These are phyloP conservation scores for Stomatorhinus ivindoensis DNA, from an alignment of 2,113 vertebrate genomes.

Conservation along the genomic window DNA sequence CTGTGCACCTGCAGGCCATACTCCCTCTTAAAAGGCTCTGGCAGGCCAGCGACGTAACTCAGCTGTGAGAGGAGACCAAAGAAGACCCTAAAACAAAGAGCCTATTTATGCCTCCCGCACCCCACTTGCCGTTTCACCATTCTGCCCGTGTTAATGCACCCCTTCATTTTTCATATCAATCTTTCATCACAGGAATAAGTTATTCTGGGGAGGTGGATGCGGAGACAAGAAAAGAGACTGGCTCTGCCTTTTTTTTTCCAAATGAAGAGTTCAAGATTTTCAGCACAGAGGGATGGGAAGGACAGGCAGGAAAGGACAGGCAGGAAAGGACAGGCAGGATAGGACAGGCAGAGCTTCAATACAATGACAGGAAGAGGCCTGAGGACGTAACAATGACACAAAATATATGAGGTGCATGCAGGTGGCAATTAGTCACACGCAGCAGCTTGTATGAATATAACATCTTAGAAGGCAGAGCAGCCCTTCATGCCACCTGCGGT, in stretches of 20 bases:
- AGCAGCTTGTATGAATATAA: background rate
- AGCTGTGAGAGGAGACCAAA: background rate
- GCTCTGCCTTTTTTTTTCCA: background rate
- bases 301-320: no score
- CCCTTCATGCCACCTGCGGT: background rate
- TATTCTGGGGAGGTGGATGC: background rate
- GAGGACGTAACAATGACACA: background rate
- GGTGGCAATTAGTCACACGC: background rate
- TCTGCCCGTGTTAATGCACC: background rate
- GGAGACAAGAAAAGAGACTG: background rate
- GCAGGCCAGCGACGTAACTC: background rate
- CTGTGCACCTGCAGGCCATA: background rate
- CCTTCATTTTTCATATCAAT: background rate
- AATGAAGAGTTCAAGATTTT: background rate
- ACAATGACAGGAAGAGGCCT: background rate
- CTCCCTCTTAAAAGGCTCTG: background rate
- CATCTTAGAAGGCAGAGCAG: background rate
- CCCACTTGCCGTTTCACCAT: background rate
- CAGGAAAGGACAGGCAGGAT: no score
- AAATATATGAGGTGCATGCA: background rate
- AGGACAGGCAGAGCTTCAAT: background rate
- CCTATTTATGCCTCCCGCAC: background rate
- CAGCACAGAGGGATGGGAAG: background rate
- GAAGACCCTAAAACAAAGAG: background rate
- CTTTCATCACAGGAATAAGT: constrained; percentile 8